Evolutionary conservation across 2,797 vertebrate species (phyloP).

Genomic region (Melanotaenia nigrans): DNA sequence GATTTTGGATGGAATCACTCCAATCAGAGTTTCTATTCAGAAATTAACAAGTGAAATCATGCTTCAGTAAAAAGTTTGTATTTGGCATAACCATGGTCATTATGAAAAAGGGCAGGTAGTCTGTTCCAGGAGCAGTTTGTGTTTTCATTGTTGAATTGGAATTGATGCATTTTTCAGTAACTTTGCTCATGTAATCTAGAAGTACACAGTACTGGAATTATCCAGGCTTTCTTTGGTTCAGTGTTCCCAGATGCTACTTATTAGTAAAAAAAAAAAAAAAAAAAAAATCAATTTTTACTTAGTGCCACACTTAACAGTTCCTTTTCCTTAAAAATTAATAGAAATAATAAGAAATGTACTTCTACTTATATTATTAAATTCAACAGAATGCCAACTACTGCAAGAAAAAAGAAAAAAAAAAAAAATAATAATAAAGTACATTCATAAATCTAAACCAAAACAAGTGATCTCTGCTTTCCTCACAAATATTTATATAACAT

Average conservation of each 20-base stretch:
- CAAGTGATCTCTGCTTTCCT: no score
- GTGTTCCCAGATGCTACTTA: not conserved
- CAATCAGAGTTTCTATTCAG: not conserved
- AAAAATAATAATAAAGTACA: not conserved
- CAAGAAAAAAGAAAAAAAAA: not conserved
- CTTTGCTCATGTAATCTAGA: not conserved
- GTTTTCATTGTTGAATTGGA: not conserved
- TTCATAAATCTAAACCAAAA: not conserved
- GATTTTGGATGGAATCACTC: conserved; percentile 22
- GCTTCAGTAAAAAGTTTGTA: not conserved
- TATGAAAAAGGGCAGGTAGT: not conserved
- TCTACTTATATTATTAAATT: no score
- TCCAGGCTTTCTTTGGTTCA: not conserved
- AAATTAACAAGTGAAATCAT: not conserved
- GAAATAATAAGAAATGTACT: no score
- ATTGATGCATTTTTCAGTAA: not conserved
- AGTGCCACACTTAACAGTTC: not conserved
- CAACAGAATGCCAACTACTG: no score
- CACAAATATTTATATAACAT: no score
- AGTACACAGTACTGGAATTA: no score
- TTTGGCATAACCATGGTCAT: not conserved
- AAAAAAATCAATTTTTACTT: not conserved
- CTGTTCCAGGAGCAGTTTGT: not conserved
- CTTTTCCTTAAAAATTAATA: not conserved
- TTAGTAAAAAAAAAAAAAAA: not conserved